phyloP scores from a whole-genome alignment of 2,888 invertebrate species.

The Azorinus chamasolen region DNA sequence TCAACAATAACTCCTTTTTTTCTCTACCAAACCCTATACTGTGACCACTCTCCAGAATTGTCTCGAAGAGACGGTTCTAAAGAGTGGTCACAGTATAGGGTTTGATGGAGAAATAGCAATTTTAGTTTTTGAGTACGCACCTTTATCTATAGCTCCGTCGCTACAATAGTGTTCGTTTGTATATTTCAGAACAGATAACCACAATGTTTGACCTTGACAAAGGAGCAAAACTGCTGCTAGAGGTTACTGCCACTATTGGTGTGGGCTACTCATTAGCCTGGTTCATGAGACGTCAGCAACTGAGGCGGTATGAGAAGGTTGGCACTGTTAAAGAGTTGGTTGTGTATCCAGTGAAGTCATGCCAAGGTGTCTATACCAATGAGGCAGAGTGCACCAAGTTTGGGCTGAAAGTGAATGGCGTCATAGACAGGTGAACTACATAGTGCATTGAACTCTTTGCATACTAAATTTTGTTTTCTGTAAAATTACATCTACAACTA shows the following conservation, averaged over 20 bases:
- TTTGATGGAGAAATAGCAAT: no score
- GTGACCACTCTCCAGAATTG: no score
- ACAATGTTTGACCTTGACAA: slow-evolving; percentile 37
- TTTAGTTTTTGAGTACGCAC: no score
- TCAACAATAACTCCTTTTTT: no score
- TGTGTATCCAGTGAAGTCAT: slow-evolving; percentile 80
- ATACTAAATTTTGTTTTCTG: no score
- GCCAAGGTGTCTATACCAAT: slow-evolving; percentile 64
- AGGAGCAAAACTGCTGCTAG: slow-evolving; percentile 31
- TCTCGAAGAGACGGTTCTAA: no score
- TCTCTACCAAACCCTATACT: no score
- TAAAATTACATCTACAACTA: no score
- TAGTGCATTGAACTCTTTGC: background rate
- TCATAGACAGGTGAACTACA: slow-evolving; percentile 73
- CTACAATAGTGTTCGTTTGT: no score
- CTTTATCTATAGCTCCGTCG: no score
- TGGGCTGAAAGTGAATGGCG: slow-evolving; percentile 70
- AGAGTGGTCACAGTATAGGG: no score
- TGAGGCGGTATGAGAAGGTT: slow-evolving; percentile 63
- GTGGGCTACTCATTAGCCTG: slow-evolving; percentile 27
- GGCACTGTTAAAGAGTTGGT: slow-evolving; percentile 74
- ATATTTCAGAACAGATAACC: background rate
- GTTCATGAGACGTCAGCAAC: slow-evolving; percentile 49
- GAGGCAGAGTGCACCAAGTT: slow-evolving; percentile 68
- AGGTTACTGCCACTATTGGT: slow-evolving; percentile 24